Conservation (phyloP, 2,797 vertebrate species). For the Rhinoraja longicauda region DNA sequence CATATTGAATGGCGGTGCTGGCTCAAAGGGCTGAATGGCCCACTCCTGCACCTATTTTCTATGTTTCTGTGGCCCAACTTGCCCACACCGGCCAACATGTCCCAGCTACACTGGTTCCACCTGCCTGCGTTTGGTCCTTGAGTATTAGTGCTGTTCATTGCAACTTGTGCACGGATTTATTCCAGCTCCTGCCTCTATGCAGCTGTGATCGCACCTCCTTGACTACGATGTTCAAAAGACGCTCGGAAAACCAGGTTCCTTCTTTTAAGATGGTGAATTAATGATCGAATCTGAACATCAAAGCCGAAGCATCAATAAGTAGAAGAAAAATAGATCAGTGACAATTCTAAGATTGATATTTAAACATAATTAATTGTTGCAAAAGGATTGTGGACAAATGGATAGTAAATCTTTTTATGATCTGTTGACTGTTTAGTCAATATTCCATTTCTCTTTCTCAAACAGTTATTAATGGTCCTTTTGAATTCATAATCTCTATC, state of each 20-base stretch:
- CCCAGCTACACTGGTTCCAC: no score
- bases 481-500: not conserved
- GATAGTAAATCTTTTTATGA: not conserved
- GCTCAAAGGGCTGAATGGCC: no score
- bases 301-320: not conserved
- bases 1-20: no score
- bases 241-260: not conserved
- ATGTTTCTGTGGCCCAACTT: no score
- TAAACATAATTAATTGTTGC: not conserved
- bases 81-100: no score
- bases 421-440: not conserved
- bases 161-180: not conserved
- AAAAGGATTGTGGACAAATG: not conserved
- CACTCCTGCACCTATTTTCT: no score
- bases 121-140: no score
- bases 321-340: not conserved
- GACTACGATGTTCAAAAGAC: not conserved
- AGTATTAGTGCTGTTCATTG: not conserved
- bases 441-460: not conserved
- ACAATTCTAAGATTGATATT: not conserved
- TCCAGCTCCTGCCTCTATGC: not conserved
- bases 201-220: not conserved
- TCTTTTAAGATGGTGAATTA: not conserved
- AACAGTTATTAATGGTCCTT: not conserved
- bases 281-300: not conserved